Base-by-base conservation (phyloP, 2,888 invertebrate species). In the Cheilosia grossa region DNA sequence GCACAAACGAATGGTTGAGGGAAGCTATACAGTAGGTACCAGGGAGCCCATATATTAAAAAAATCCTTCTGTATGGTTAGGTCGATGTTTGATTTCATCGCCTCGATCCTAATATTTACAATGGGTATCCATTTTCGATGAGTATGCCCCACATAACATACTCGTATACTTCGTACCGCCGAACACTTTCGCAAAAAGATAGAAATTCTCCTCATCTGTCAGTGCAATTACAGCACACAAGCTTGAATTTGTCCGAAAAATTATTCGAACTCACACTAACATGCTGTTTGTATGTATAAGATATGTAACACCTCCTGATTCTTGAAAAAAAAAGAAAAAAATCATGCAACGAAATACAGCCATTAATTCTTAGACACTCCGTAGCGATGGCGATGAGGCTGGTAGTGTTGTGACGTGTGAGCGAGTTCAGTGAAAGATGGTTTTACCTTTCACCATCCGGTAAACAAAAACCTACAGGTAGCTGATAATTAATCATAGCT, bases 401-500 rank as follows among this genome's bases (percentile, higher is more conserved):
- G 51, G 15, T 21, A 9, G 17, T 17, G 44, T 47, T 17, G 13
- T 44, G n/a, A 13, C n/a, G 44, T 47, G 27, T 27, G 17, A 4
- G 13, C 27, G 17, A 47, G 4, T 47, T 40, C 51, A 15, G 13
- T 5, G 27, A 47, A 47, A 10, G 21, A 51, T 40, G 24, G 30
- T 15, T 19, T 33, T 21, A 53, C 30, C n/a, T 66, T 53, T 24
- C 30, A 21, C 42, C 69, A 54, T 24, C 47, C 56, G 44, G 21
- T 47, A 9, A 40, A 10, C 42, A 67, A 42, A n/a, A 27, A n/a
- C 59, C 59, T 44, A 42, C 79, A 75, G 74, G 64, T 67, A 59
- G 80, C 58, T 74, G 63, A 58, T 80, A 64, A 83, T 83, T 80
- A 83, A 83, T 83, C 79, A 83, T 69, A 63, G 56, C 21, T 63